Conservation (phyloP, 2,888 invertebrate genomes). For the Trimorus sp. region DNA sequence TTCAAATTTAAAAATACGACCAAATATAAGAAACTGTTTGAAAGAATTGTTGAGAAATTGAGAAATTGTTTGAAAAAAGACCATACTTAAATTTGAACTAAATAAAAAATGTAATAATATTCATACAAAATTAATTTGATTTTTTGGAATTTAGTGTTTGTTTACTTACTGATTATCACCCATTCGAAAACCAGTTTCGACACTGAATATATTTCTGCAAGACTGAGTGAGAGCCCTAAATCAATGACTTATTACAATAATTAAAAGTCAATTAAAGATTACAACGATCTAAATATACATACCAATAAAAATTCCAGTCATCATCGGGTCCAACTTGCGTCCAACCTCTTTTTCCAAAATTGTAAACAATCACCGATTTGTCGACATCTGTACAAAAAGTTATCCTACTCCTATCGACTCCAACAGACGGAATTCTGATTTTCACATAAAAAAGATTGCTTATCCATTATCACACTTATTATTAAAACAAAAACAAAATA, state of each 20-base stretch:
- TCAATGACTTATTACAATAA: not conserved
- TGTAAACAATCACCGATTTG: conserved; percentile 95
- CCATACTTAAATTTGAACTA: not conserved
- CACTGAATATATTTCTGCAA: conserved; percentile 94
- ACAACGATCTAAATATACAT: conserved; percentile 32
- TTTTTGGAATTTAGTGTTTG: not conserved
- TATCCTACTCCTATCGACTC: conserved; percentile 83
- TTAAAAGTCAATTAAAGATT: too few species aligned
- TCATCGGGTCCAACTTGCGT: conserved; percentile 92
- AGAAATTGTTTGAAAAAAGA: too few species aligned
- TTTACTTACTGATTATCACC: conserved; percentile 91
- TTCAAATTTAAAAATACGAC: too few species aligned
- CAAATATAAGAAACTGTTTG: too few species aligned
- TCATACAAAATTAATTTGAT: not conserved
- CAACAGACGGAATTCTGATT: conserved; percentile 65
- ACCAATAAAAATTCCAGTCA: conserved; percentile 98
- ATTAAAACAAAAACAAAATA: not conserved
- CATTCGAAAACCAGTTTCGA: conserved; percentile 95
- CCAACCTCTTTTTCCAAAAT: conserved; percentile 97
- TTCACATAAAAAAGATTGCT: not conserved
- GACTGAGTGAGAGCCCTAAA: conserved; percentile 92
- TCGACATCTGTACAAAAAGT: conserved; percentile 94
- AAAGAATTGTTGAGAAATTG: too few species aligned
- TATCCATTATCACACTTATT: not conserved
- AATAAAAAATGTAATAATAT: conserved; percentile 13